Evolutionary conservation across 2,797 vertebrate genomes (phyloP).

Genomic region (Pangasius krempfi): DNA sequence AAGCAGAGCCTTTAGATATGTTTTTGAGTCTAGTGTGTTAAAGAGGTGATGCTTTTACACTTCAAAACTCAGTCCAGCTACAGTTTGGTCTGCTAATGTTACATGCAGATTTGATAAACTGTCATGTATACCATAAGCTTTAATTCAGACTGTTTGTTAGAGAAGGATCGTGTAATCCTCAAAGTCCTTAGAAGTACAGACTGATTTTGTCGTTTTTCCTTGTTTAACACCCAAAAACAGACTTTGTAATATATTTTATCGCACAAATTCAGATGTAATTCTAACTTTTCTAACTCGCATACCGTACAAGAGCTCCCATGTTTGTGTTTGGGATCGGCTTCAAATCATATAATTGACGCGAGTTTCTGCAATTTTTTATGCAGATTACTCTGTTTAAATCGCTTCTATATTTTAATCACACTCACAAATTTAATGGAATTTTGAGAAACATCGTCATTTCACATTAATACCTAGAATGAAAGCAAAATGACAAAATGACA

Average conservation of each 20-base stretch:
- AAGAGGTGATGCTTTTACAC: background rate
- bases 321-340: background rate
- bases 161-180: background rate
- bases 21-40: constrained; percentile 2
- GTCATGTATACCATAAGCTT: background rate
- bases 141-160: background rate
- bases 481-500: background rate
- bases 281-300: too few relatives aligned
- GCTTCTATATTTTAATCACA: background rate
- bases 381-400: background rate
- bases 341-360: background rate
- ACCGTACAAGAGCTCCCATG: background rate
- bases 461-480: background rate
- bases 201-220: background rate
- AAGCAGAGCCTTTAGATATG: background rate
- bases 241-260: background rate
- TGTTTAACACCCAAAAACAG: background rate
- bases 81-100: background rate
- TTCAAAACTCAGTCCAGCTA: background rate
- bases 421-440: background rate
- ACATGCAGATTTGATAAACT: background rate
- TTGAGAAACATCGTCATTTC: background rate
- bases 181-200: background rate
- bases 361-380: background rate
- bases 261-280: background rate